Evolutionary conservation across 1,140 invertebrate genomes (phyloP).

Genomic region (Magallana gigas): DNA sequence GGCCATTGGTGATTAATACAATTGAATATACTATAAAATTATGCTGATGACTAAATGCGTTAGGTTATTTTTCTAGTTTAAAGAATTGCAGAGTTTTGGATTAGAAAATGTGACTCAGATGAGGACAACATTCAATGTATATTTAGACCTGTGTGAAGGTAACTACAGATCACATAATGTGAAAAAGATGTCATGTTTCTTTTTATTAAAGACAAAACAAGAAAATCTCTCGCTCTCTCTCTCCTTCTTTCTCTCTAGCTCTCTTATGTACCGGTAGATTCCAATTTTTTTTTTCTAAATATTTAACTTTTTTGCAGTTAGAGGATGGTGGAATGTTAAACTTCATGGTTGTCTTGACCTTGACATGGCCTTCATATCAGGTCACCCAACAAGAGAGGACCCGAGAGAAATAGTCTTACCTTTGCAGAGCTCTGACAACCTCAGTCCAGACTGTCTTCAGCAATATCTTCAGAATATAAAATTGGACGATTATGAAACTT

Average conservation of each 20-base stretch:
- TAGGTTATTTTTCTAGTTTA: constrained; percentile 40
- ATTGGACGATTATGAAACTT: constrained; percentile 41
- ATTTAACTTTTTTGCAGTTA: constrained; percentile 43
- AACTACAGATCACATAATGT: background rate
- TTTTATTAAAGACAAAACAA: too few species aligned
- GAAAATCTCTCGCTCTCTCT: too few species aligned
- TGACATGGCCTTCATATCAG: constrained; percentile 52
- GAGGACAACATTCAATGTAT: constrained; percentile 49
- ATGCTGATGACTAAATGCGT: too few species aligned
- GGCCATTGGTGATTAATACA: too few species aligned
- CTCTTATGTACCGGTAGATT: too few species aligned
- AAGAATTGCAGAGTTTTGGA: constrained; percentile 34
- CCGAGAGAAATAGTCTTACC: constrained; percentile 56
- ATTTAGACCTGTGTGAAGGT: constrained; percentile 63
- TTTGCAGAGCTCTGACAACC: constrained; percentile 2
- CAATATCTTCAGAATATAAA: constrained; percentile 45
- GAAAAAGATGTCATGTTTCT: background rate
- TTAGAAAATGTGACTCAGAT: constrained; percentile 31
- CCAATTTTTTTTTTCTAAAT: too few species aligned
- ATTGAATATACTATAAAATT: too few species aligned
- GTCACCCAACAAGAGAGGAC: constrained; percentile 49
- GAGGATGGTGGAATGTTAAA: constrained; percentile 60
- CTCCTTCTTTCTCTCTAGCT: too few species aligned
- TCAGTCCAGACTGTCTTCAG: constrained; percentile 49
- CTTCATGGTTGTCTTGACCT: constrained; percentile 47